phyloP scores from a whole-genome alignment of 2,797 vertebrate species.

The Mormyrus proboscirostris region DNA sequence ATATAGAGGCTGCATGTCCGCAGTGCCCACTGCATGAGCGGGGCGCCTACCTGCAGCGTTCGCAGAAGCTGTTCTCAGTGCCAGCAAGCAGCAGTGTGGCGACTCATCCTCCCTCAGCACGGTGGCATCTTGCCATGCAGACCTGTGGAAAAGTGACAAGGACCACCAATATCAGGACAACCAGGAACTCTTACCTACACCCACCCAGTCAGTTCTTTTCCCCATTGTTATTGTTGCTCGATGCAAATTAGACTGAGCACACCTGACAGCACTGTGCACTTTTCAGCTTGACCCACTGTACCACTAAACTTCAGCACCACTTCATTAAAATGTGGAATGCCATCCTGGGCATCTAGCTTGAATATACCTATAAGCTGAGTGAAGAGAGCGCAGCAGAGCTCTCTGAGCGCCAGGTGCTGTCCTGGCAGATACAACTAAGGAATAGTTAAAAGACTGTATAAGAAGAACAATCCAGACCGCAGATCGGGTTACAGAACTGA shows the following conservation, averaged over 20 bases:
- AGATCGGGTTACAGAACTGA: slow-evolving; percentile 4
- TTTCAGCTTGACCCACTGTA: neutral
- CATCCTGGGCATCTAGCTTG: neutral
- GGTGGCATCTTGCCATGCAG: neutral
- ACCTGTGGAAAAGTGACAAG: slow-evolving; percentile 8
- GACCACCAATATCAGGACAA: neutral
- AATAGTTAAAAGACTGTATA: neutral
- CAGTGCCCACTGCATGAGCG: neutral
- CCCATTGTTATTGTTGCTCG: neutral
- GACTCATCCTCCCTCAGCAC: neutral
- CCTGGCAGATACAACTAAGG: neutral
- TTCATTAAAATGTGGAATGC: neutral
- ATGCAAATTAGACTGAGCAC: neutral
- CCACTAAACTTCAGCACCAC: neutral
- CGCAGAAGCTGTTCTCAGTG: neutral
- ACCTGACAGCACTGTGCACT: neutral
- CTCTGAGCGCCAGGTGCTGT: neutral
- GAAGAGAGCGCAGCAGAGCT: neutral
- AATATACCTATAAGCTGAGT: neutral
- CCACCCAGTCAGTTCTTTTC: neutral
- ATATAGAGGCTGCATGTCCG: neutral
- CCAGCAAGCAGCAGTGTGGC: neutral
- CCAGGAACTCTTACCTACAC: neutral
- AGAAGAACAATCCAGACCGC: slow-evolving; percentile 5
- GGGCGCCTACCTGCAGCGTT: slow-evolving; percentile 2